Evolutionary conservation across 2,113 vertebrate genomes (phyloP).

Genomic region (Eptesicus fuscus): DNA sequence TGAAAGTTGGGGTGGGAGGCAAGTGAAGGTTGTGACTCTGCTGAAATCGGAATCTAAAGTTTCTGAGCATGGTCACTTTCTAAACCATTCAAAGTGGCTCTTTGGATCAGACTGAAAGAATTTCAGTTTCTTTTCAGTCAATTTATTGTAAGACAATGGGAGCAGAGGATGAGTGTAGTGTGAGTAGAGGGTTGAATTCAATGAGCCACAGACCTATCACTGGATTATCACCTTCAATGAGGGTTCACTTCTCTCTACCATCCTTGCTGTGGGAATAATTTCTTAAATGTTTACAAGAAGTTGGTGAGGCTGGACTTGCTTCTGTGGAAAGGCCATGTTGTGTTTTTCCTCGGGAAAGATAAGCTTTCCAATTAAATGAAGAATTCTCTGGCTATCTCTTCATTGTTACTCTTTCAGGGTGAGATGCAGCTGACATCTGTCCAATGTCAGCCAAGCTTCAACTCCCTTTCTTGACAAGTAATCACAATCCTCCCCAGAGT

Average conservation of each 20-base stretch:
- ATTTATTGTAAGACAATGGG: background rate
- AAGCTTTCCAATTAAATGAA: constrained; percentile 20
- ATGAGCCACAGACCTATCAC: background rate
- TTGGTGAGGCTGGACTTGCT: background rate
- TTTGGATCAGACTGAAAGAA: background rate
- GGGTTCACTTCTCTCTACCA: background rate
- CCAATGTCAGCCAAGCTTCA: constrained; percentile 14
- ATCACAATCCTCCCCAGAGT: background rate
- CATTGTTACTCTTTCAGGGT: background rate
- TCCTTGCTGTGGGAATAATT: background rate
- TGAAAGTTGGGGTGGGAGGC: background rate
- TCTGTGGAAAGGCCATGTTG: background rate
- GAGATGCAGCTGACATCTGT: constrained; percentile 26
- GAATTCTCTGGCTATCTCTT: constrained; percentile 31
- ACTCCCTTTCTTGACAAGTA: background rate
- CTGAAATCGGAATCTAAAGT: background rate
- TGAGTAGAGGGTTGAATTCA: background rate
- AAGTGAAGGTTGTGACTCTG: background rate
- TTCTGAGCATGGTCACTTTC: constrained; percentile 1
- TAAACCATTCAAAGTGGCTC: background rate
- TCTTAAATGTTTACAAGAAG: background rate
- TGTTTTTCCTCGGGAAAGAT: constrained; percentile 18
- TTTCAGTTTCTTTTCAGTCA: background rate
- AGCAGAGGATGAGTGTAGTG: background rate
- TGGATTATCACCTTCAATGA: background rate